Evolutionary conservation across 2,113 vertebrate genomes (phyloP), one percentile per base, ranked within the genome.

Genomic region (Pampusana beccarii): DNA sequence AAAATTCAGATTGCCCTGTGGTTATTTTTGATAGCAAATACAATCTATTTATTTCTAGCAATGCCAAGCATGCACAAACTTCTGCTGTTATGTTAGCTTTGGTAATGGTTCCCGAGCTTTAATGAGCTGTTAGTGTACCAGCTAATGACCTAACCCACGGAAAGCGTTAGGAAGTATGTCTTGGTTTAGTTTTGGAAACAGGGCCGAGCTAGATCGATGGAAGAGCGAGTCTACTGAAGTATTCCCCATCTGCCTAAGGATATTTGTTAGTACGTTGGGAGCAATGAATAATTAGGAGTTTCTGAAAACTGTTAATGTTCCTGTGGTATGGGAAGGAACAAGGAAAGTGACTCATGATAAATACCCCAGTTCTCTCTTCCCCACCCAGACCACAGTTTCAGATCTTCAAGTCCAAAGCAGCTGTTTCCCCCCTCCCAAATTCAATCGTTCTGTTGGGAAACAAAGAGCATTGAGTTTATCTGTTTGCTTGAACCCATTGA

Each of bases 21-120:
- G 70, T 85, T 94, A 71, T 90, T 92, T 89, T 92, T 92, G 88
- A 91, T 73, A 88, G 26, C 77, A 93, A 70, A 61, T 75, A 58
- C 4, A 74, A 28, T 34, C 34, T n/a, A 53, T 21, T 42, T 60
- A 53, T 21, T 42, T 60, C 82, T 77, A 74, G 44, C 24, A 28
- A 8, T 44, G 40, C 40, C 40, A 75, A 53, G 17, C 50, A 36
- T 18, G 67, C 4, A 16, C 36, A 80, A 92, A 73, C 64, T 78
- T 66, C 36, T 82, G 38, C 58, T 83, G 3, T 36, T 80, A 2
- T 36, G 38, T 57, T 91, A 71, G 60, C 50, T 94, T 93, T 25
- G 44, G 26, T 79, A 48, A 87, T 71, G 58, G 62, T n/a, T 88
- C 70, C 90, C 78, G 34, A 61, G 48, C 50, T 85, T 75, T 95